Evolutionary conservation across 2,888 invertebrate genomes (phyloP), one percentile per base, ranked within the genome.

Genomic region (Euzophera pinguis): DNA sequence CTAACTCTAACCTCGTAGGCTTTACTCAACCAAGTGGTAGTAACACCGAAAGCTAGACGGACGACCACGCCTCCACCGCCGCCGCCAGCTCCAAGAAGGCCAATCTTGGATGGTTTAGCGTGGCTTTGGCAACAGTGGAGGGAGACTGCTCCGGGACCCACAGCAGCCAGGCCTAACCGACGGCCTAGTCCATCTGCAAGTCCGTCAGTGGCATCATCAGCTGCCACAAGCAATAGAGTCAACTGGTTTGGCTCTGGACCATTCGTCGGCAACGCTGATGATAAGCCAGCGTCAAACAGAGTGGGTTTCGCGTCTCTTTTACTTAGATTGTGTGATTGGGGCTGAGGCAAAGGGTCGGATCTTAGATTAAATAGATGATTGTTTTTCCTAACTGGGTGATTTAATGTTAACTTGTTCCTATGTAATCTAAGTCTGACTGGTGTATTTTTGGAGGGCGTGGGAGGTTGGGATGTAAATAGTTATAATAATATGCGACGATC

Each of bases 91-190:
- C 78, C 85, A 3, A 67, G 87, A 60, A 88, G 73, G 58, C 92
- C 93, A 3, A 78, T 92, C 45, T 63, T 92, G 56, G 92, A 92
- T 47, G 92, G 92, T n/a, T 67, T 92, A 45, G 85, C 91, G 16
- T 92, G 92, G 92, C 73, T 92, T 9, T 92, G 92, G 92, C 90
- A 91, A 71, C 90, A 91, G 62, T 92, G 92, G 92, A 81, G 91
- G 47, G 91, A 92, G 34, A 91, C 91, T 9, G 87, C 73, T 2
- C 88, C 91, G 9, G 87, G 80, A 3, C 68, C 80, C 7, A 77
- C 69, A 50, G 65, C 67, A 49, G 45, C 76, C 1, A 67, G 76
- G 55, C 78, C 78, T n/a, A 70, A 58, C 47, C 69, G 75, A 55
- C 65, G 73, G 62, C 82, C 86, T 1, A 62, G 72, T 1, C 64